Conservation (phyloP, 2,797 vertebrate genomes). For the Peromyscus eremicus region DNA sequence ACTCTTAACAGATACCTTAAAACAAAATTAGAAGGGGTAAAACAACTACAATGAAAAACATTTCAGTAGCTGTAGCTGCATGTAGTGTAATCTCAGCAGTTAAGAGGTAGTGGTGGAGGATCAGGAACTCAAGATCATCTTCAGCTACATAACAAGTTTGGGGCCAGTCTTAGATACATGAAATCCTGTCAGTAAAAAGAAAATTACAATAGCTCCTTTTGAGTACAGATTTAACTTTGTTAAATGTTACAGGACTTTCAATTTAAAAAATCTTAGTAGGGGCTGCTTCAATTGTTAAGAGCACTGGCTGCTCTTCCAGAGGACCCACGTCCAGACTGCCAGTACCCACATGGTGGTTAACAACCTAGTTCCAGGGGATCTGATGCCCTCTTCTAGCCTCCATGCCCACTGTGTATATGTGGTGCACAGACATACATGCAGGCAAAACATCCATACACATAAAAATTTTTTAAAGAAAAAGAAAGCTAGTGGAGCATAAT, state of each 20-base stretch:
- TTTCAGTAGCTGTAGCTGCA: background rate
- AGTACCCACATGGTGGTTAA: background rate
- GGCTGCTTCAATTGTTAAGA: background rate
- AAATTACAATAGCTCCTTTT: background rate
- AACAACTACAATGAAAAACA: background rate
- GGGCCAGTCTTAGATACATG: background rate
- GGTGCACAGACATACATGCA: background rate
- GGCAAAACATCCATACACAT: background rate
- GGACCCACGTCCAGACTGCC: background rate
- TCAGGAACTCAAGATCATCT: background rate
- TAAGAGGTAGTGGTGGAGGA: background rate
- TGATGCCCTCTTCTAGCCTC: background rate
- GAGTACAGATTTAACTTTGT: conserved; percentile 12
- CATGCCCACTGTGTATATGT: background rate
- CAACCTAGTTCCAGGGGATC: background rate
- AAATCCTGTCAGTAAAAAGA: background rate
- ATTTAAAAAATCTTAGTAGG: background rate
- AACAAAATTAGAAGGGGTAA: background rate
- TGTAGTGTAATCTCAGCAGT: background rate
- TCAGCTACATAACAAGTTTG: background rate
- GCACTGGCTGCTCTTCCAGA: background rate
- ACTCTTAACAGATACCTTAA: background rate
- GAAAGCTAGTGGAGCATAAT: background rate
- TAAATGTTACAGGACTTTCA: conserved; percentile 11
- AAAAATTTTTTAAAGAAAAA: background rate